Evolutionary conservation across 2,888 invertebrate species (phyloP).

Genomic region (Stomorhina lunata): DNA sequence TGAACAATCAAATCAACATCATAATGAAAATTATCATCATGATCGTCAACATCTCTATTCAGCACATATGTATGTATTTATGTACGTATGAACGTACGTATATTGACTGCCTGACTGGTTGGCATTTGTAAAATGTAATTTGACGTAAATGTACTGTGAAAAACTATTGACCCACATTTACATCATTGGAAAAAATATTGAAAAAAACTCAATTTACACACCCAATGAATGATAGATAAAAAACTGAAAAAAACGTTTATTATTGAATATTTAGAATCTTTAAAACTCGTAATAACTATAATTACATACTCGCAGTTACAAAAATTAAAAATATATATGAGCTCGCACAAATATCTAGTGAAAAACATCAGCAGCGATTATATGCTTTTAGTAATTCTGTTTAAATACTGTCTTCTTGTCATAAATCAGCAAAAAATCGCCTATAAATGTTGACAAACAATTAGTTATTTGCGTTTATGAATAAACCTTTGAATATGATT

Average conservation of each 20-base stretch:
- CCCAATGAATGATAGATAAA: slow-evolving; percentile 12
- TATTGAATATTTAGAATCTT: slow-evolving; percentile 25
- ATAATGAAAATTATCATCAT: slow-evolving; percentile 6
- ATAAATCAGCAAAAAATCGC: background rate
- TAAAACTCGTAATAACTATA: background rate
- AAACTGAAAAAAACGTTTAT: slow-evolving; percentile 3
- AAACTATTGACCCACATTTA: slow-evolving; percentile 63
- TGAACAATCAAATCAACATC: background rate
- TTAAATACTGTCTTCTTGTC: slow-evolving; percentile 28
- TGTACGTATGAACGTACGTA: too few species aligned
- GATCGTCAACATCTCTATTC: background rate
- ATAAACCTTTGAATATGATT: too few species aligned
- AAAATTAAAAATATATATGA: background rate
- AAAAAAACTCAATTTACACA: slow-evolving; percentile 16
- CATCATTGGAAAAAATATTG: slow-evolving; percentile 45
- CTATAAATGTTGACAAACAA: slow-evolving; percentile 14
- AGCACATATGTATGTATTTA: too few species aligned
- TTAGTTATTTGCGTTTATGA: background rate
- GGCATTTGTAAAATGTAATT: slow-evolving; percentile 42
- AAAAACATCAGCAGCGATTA: background rate
- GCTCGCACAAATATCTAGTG: background rate
- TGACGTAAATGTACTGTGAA: slow-evolving; percentile 58
- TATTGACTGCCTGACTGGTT: too few species aligned
- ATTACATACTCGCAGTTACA: background rate
- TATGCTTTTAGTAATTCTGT: slow-evolving; percentile 10